Percentiles rank a stretch among this genome's conserved stretches.
Conservation (phyloP, 2,888 invertebrate genomes). For the Crossocerus cetratus region DNA sequence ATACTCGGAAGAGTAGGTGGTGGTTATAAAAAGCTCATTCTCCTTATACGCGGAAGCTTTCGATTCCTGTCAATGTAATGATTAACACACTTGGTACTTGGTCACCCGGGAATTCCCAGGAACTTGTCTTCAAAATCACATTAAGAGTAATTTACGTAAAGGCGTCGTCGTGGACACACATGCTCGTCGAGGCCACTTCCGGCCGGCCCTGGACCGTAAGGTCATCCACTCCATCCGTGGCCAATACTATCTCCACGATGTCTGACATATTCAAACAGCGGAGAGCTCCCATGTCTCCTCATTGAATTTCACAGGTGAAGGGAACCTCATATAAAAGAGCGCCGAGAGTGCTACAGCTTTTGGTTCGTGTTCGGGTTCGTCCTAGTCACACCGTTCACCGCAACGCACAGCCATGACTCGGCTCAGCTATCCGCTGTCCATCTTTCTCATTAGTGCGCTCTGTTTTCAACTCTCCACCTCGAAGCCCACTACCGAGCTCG, state of each 20-base stretch:
- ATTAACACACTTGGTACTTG: no score
- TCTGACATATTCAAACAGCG: slow-evolving; percentile 6
- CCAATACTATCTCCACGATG: slow-evolving; percentile 18
- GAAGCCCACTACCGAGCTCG: slow-evolving; percentile 21
- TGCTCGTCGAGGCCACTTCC: slow-evolving; percentile 46
- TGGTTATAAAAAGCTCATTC: no score
- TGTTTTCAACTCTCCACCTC: slow-evolving; percentile 13
- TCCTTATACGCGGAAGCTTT: no score
- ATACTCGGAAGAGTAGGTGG: no score
- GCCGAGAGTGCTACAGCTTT: slow-evolving; percentile 11
- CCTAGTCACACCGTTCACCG: neutral
- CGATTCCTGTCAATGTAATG: no score
- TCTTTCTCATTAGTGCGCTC: slow-evolving; percentile 8
- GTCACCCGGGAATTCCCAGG: no score
- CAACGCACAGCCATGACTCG: slow-evolving; percentile 5
- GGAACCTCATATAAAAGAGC: slow-evolving; percentile 52
- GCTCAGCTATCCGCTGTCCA: neutral
- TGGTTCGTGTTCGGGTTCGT: slow-evolving; percentile 24
- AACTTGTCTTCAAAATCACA: slow-evolving; percentile 4
- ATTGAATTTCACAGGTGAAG: slow-evolving; percentile 43
- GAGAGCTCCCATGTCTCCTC: slow-evolving; percentile 14
- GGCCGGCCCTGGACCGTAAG: slow-evolving; percentile 66
- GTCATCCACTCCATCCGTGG: slow-evolving; percentile 55
- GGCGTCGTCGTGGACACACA: neutral
- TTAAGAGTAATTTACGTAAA: slow-evolving; percentile 20